A percentile compares a stretch with the other conserved stretches of the same genome.
Conservation (phyloP, 2,113 vertebrate genomes). For the Ranitomeya imitator region DNA sequence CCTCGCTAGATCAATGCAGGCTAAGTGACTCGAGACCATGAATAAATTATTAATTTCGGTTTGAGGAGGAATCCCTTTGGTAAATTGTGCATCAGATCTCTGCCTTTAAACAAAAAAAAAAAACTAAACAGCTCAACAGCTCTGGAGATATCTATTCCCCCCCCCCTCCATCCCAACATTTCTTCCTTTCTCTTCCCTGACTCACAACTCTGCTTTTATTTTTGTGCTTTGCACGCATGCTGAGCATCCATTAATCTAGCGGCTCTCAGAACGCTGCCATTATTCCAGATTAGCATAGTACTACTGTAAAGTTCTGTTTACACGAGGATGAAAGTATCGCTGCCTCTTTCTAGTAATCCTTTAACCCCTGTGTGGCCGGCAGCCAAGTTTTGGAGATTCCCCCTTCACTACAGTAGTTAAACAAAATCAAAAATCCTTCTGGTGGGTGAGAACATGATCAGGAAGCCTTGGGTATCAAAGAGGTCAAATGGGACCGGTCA, state of each 20-base stretch:
- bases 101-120: constrained; percentile 14
- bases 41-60: constrained; percentile 68
- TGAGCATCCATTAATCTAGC: constrained; percentile 33
- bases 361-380: constrained; percentile 12
- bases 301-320: constrained; percentile 16
- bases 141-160: constrained; percentile 35
- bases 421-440: neutral
- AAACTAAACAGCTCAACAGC: constrained; percentile 25
- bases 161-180: constrained; percentile 61
- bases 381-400: constrained; percentile 1
- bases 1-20: constrained; percentile 65
- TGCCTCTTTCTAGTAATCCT: neutral
- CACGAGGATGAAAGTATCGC: constrained; percentile 4
- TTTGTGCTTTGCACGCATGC: neutral
- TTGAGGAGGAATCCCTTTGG: constrained; percentile 61
- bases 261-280: constrained; percentile 17
- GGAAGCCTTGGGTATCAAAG: neutral
- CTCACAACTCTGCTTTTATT: constrained; percentile 42
- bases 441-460: neutral
- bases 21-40: constrained; percentile 61
- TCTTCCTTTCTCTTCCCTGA: constrained; percentile 38
- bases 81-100: constrained; percentile 58
- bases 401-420: no score
- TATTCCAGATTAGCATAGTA: constrained; percentile 41
- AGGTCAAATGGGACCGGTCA: neutral